Base-by-base conservation (phyloP, 2,888 invertebrate genomes). In the Scrobipalpa atriplicella region DNA sequence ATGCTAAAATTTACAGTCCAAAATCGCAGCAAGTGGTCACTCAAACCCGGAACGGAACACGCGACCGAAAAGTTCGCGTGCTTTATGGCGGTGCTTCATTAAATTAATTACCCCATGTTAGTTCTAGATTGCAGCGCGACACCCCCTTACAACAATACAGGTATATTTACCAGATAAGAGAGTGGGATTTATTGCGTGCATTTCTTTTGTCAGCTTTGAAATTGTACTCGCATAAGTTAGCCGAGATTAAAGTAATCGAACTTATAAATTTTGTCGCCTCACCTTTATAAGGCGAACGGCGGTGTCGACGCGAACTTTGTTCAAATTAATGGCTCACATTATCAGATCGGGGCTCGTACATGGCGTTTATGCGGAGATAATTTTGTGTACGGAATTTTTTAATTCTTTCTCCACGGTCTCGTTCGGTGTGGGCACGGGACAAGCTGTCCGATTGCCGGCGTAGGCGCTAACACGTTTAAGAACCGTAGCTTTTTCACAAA, bases 141-240 rank as follows among this genome's bases (percentile, higher is more conserved):
- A 85, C 85, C 83, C 78, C 77, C 80, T 75, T 81, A 86, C 87
- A 85, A 91, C 90, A 91, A 90, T 90, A 89, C 90, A 80, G 81
- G 86, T 86, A 89, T 86, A 87, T 85, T 84, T 81, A 84, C 82
- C 81, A 89, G 92, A 92, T 92, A 92, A 92, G 86, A 78, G 77
- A 72, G 75, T 73, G 82, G 81, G 86, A 92, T 92, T 92, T 92
- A 92, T 92, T 84, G 89, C 90, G 82, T 90, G 92, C 92, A 92
- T 92, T 92, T 92, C 92, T 92, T 92, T 92, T 92, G 92, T 92
- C 92, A 92, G 92, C 90, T 91, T 90, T 90, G 91, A 91, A 92
- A 92, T 92, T 92, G 92, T 92, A 91, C 87, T 89, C 92, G 92
- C 92, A 92, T 92, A 92, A 92, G 92, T 92, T 92, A 92, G 83